Base-by-base conservation (phyloP, 2,113 vertebrate genomes). In the Pionites leucogaster region DNA sequence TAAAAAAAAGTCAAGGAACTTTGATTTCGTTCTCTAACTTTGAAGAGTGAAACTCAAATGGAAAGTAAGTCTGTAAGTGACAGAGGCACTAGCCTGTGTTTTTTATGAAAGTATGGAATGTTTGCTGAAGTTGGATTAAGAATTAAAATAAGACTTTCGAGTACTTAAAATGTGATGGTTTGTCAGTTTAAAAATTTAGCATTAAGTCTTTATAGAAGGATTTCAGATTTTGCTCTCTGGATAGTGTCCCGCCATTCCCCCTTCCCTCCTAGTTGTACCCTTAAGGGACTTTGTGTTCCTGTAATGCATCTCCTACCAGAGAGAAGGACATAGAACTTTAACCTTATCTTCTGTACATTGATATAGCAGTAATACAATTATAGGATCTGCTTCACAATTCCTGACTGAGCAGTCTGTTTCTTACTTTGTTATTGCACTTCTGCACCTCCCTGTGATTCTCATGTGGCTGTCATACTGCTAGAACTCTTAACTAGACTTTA, bases 51-150 rank as follows among this genome's bases (percentile, higher is more conserved):
- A 81, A 39, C 8, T 62, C 27, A 80, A 64, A 23, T 52, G 28
- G 41, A 53, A 83, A 47, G 47, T 39, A 64, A 78, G 64, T 87
- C 41, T 2, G 1, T 80, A 60, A 39, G 10, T 76, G 24, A 29
- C 6, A 46, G 55, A 80, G 23, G 4, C 0, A 0, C 28, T 88
- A 62, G 17, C 4, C 14, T 52, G 3, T 5, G 27, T 37, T 53
- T 39, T 67, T 76, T 29, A 9, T 65, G 83, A 44, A 52, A 53
- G 14, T 10, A 17, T 62, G 13, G 12, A 67, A 33, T 55, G 3
- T n/a, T 69, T 86, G 8, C 42, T 85, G 16, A 52, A 59, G 22
- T 44, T 71, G 4, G 16, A 59, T 46, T 42, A 72, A 80, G 2
- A 29, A 28, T 59, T 93, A 23, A 67, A 81, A 87, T n/a, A 62